Evolutionary conservation across 2,797 vertebrate genomes (phyloP).

Genomic region (Melanotaenia nigrans): DNA sequence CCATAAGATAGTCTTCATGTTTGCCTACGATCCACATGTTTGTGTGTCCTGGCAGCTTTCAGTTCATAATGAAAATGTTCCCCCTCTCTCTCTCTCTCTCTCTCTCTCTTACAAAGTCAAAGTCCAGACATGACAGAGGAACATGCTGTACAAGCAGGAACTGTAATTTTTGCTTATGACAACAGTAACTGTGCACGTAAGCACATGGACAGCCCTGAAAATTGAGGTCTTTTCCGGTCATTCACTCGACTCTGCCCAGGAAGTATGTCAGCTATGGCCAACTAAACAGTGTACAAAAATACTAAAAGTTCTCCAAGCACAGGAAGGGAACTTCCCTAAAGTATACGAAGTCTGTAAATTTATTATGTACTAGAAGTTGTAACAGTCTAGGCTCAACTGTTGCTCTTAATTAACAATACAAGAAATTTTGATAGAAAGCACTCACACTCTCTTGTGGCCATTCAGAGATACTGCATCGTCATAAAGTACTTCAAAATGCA

Average conservation of each 20-base stretch:
- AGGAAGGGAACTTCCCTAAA: conserved; percentile 54
- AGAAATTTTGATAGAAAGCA: conserved; percentile 1
- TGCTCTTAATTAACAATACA: conserved; percentile 13
- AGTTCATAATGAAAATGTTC: too few relatives aligned
- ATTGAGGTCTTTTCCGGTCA: conserved; percentile 69
- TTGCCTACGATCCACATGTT: too few relatives aligned
- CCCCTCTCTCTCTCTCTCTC: background rate
- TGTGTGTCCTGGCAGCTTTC: too few relatives aligned
- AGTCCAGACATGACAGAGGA: conserved; percentile 19
- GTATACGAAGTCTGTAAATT: conserved; percentile 14
- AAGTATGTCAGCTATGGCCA: conserved; percentile 41
- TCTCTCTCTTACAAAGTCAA: conserved; percentile 19
- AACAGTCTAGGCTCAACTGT: background rate
- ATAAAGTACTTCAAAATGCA: conserved; percentile 6
- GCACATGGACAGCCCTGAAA: conserved; percentile 9
- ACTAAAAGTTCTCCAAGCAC: conserved; percentile 40
- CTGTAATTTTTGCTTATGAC: conserved; percentile 14
- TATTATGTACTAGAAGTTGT: background rate
- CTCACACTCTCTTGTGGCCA: conserved; percentile 43
- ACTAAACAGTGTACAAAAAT: conserved; percentile 10
- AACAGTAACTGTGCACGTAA: conserved; percentile 20
- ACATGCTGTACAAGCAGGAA: conserved; percentile 19
- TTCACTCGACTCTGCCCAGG: conserved; percentile 46
- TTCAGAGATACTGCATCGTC: conserved; percentile 14
- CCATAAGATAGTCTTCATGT: too few relatives aligned